Base-by-base conservation (phyloP, 2,113 vertebrate genomes). In the Dasyurus viverrinus region DNA sequence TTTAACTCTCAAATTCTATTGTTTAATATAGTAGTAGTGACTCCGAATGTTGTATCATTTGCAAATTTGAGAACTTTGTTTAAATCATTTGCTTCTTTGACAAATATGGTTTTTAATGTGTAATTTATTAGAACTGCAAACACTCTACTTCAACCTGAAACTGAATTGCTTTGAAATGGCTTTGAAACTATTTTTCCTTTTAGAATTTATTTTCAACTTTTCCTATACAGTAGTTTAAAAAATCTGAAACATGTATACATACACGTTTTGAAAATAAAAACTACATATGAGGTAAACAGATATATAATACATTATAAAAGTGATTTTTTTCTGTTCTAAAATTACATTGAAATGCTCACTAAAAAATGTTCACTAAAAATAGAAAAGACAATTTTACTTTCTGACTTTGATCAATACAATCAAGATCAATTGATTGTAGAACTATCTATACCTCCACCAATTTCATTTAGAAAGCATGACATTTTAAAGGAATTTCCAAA, bases 401-500 rank as follows among this genome's bases (percentile, higher is more conserved):
- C 53, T 93, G 22, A 23, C 89, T 96, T 60, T 95, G 54, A 24
- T 60, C 68, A 54, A 54, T 52, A 52, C 11, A 68, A 68, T 36
- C 36, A n/a, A 36, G 68, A 84, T 22, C 16, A 84, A 90, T 90
- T 94, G 54, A 68, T 90, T 90, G 89, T 94, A 93, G 19, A 95
- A 76, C 19, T 95, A 3, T 95, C 8, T 53, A 14, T 11, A 54
- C 11, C 48, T 1, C 2, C 55, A 76, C 48, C 89, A 93, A 16
- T 92, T 95, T 90, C n/a, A 8, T 94, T 93, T 90, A 52, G 68
- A 84, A 84, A 42, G 6, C 5, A 23, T 84, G 57, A 27, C 3
- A 94, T 94, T 96, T 96, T 48, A 16, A 90, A 95, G 16, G 2
- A 19, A 95, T 96, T 96, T 92, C 52, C 91, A 53, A 96, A 91